Conservation (phyloP, 2,797 vertebrate species). For the Gadopsis marmoratus region DNA sequence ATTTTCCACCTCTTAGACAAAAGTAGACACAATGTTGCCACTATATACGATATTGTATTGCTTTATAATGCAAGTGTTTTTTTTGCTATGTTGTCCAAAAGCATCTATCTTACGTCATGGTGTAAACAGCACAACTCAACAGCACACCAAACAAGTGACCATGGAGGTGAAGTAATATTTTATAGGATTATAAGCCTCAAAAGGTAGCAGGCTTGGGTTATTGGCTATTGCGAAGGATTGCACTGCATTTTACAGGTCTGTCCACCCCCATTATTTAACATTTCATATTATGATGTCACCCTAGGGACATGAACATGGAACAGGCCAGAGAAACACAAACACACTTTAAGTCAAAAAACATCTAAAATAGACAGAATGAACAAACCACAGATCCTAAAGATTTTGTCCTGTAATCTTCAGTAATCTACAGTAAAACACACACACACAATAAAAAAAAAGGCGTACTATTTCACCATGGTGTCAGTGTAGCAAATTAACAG, state of each 20-base stretch:
- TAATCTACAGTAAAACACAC: not conserved
- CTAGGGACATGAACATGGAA: not conserved
- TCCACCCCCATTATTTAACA: conserved; percentile 33
- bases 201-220: conserved; percentile 7
- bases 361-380: not conserved
- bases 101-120: not conserved
- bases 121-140: conserved; percentile 2
- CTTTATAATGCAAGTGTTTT: not conserved
- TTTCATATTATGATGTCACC: conserved; percentile 7
- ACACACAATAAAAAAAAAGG: not conserved
- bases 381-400: not conserved
- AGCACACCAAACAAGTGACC: conserved; percentile 6
- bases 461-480: too few species aligned
- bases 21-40: not conserved
- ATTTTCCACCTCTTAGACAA: not conserved
- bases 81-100: not conserved
- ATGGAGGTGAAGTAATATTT: conserved; percentile 17
- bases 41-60: not conserved
- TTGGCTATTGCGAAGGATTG: conserved; percentile 46
- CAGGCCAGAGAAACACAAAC: conserved; percentile 1
- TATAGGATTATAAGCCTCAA: conserved; percentile 8
- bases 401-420: not conserved
- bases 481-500: not conserved
- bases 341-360: not conserved
- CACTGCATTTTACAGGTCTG: conserved; percentile 39